Evolutionary conservation across 2,113 vertebrate genomes (phyloP).

Genomic region (Penelope pileata): DNA sequence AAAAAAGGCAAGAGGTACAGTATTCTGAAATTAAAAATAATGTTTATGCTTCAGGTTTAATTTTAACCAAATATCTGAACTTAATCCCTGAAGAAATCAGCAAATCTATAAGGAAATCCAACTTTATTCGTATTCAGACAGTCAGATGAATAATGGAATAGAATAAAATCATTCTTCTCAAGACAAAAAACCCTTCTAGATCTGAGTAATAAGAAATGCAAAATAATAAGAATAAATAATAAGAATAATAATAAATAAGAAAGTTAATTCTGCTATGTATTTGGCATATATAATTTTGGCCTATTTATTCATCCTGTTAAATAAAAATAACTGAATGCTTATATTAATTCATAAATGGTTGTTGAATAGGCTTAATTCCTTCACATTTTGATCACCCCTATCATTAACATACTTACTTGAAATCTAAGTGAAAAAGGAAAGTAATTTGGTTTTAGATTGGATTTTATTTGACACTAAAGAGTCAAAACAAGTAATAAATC

Average conservation of each 20-base stretch:
- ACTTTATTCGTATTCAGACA: neutral
- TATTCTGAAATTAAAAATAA: neutral
- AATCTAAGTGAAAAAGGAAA: neutral
- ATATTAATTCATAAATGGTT: neutral
- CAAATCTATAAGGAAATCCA: constrained; percentile 1
- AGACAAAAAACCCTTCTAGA: neutral
- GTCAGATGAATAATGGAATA: neutral
- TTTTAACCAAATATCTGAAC: constrained; percentile 38
- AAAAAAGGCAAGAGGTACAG: neutral
- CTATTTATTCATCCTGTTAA: neutral
- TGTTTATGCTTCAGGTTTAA: neutral
- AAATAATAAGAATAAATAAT: too few species aligned
- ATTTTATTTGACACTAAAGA: neutral
- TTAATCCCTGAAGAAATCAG: constrained; percentile 20
- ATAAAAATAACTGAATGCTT: neutral
- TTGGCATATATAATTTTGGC: neutral
- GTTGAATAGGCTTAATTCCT: neutral
- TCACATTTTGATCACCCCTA: neutral
- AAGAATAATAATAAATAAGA: too few species aligned
- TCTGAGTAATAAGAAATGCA: neutral
- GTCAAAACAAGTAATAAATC: neutral
- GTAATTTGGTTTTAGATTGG: neutral
- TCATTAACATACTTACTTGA: neutral
- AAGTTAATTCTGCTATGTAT: neutral
- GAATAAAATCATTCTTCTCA: neutral